These are phyloP conservation scores for Corythoichthys intestinalis DNA, from an alignment of 2,113 vertebrate genomes.

Conservation along the genomic window DNA sequence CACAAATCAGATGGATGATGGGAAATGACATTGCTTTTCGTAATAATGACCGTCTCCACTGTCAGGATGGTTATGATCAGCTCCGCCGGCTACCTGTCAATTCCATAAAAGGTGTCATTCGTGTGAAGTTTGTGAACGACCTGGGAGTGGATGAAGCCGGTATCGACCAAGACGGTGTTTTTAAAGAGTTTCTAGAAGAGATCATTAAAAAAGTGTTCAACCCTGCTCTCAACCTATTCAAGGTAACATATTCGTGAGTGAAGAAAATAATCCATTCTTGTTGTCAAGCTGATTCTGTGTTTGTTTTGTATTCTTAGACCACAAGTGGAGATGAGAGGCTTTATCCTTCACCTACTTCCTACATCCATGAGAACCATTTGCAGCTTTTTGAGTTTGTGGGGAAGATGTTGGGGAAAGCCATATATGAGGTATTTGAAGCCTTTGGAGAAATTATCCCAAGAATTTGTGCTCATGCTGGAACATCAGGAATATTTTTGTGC, in stretches of 20 bases:
- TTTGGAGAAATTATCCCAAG: background rate
- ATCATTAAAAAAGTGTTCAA: conserved; percentile 99
- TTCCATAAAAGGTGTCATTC: conserved; percentile 95
- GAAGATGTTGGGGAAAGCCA: conserved; percentile 97
- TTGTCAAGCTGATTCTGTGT: background rate
- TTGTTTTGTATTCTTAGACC: conserved; percentile 71
- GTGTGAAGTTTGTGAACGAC: conserved; percentile 97
- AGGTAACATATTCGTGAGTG: conserved; percentile 65
- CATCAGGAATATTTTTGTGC: background rate
- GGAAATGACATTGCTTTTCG: background rate
- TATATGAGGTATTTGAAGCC: conserved; percentile 86
- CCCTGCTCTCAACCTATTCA: conserved; percentile 94
- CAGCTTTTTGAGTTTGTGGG: conserved; percentile 98
- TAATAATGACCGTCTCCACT: conserved; percentile 2
- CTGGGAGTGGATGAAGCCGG: conserved; percentile 95
- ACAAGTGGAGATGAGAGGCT: conserved; percentile 94
- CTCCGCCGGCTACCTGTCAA: conserved; percentile 90
- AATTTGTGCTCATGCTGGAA: background rate
- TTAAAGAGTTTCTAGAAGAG: conserved; percentile 98
- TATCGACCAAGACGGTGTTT: conserved; percentile 96
- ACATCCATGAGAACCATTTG: conserved; percentile 96
- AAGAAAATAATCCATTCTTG: background rate
- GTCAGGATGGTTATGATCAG: conserved; percentile 93
- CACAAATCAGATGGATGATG: background rate
- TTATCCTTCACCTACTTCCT: conserved; percentile 93